Evolutionary conservation across 2,888 invertebrate species (phyloP).

Genomic region (Tryphoninae sp.): DNA sequence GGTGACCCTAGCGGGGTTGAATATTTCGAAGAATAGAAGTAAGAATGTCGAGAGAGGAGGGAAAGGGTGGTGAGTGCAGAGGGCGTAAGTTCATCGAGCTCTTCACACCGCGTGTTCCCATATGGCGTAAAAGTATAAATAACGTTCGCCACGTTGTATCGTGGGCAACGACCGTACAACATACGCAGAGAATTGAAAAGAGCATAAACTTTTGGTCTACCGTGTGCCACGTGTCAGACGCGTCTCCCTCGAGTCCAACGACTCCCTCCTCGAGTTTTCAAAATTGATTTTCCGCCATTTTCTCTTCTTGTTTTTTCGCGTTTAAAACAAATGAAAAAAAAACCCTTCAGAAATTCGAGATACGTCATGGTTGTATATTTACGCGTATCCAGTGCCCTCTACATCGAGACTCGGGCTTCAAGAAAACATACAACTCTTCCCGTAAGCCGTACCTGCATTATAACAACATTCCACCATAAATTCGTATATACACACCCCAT

Average conservation of each 20-base stretch:
- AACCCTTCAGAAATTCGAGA: neutral
- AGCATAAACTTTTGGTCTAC: slow-evolving; percentile 46
- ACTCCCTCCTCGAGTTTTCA: neutral
- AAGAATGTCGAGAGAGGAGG: slow-evolving; percentile 38
- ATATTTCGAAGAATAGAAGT: slow-evolving; percentile 21
- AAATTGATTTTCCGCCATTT: neutral
- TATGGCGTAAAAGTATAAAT: slow-evolving; percentile 77
- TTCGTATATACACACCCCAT: neutral
- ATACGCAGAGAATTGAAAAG: slow-evolving; percentile 57
- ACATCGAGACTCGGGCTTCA: neutral
- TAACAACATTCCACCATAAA: neutral
- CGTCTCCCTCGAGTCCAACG: neutral
- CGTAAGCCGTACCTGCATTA: neutral
- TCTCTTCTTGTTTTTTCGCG: neutral
- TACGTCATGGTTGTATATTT: neutral
- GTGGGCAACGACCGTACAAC: slow-evolving; percentile 61
- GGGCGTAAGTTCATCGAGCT: slow-evolving; percentile 32
- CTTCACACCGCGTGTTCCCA: slow-evolving; percentile 69
- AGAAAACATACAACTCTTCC: slow-evolving; percentile 35
- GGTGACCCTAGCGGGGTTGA: slow-evolving; percentile 2
- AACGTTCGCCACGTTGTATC: slow-evolving; percentile 73
- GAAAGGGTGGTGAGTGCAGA: neutral
- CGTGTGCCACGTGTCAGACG: slow-evolving; percentile 36
- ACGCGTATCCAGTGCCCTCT: neutral
- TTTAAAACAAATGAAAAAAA: neutral